Percentiles rank a stretch among this genome's conserved stretches.
Conservation (phyloP, 2,797 vertebrate species). For the Spheniscus humboldti region DNA sequence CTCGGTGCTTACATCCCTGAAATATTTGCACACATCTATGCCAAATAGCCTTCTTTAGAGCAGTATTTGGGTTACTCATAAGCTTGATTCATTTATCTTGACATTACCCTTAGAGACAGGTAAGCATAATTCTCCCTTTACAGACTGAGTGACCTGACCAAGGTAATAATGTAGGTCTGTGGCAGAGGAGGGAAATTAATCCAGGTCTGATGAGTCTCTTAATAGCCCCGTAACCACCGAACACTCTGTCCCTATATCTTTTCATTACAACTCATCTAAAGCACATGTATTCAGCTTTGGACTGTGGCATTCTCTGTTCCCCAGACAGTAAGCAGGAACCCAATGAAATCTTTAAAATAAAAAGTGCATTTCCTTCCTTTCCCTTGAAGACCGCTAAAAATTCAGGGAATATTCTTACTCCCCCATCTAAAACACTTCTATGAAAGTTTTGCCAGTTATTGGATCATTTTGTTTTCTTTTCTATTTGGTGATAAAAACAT, state of each 20-base stretch:
- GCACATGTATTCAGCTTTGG: rapidly evolving
- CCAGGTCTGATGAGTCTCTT: background rate
- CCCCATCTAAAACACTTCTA: background rate
- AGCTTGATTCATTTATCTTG: background rate
- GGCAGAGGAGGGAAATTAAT: background rate
- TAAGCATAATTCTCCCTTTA: background rate
- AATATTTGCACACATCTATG: background rate
- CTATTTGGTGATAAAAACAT: background rate
- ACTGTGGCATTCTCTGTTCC: background rate
- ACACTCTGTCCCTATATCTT: background rate
- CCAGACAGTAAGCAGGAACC: background rate
- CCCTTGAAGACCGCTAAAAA: background rate
- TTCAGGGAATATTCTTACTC: background rate
- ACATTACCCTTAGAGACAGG: background rate
- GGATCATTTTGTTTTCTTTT: background rate
- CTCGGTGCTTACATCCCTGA: background rate
- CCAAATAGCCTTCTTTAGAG: background rate
- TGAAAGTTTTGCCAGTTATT: background rate
- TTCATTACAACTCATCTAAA: background rate
- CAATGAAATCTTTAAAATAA: background rate
- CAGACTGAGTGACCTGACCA: background rate
- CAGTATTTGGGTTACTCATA: background rate
- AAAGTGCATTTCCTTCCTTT: background rate
- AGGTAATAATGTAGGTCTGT: background rate
- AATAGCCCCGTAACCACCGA: background rate